A percentile compares a stretch with the other conserved stretches of the same genome.
Evolutionary conservation across 2,113 vertebrate genomes (phyloP).

Genomic region (Hippocampus guttulatus): DNA sequence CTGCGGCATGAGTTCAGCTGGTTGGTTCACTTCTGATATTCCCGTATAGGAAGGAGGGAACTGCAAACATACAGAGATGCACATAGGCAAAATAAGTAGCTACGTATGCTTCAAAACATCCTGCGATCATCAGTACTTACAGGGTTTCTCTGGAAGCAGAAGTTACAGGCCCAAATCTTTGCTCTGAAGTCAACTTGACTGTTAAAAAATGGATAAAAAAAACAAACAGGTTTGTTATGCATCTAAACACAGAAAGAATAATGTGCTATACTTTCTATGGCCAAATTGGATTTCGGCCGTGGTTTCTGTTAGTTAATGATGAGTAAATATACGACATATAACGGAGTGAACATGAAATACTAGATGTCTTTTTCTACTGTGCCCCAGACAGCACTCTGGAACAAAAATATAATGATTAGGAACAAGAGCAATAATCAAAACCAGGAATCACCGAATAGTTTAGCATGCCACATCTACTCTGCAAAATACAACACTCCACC

Average conservation of each 20-base stretch:
- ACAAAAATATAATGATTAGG: background rate
- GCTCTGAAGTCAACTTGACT: conserved; percentile 96
- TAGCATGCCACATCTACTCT: background rate
- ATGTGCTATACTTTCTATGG: background rate
- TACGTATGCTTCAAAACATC: accelerated
- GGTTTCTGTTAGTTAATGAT: background rate
- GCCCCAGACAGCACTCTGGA: background rate
- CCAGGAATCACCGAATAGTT: background rate
- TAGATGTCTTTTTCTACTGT: no score
- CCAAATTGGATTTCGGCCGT: background rate
- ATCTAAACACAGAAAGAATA: background rate
- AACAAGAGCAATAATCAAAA: no score
- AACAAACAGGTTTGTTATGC: background rate
- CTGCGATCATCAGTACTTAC: conserved; percentile 62
- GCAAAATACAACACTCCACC: no score
- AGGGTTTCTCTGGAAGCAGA: conserved; percentile 97
- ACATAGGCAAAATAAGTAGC: conserved; percentile 4
- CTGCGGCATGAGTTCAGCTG: conserved; percentile 94
- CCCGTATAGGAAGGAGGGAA: conserved; percentile 92
- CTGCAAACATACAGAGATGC: conserved; percentile 63
- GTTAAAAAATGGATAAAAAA: conserved; percentile 38
- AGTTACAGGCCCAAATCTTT: conserved; percentile 98
- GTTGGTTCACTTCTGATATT: conserved; percentile 94
- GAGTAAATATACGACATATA: background rate
- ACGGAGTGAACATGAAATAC: background rate